Conservation (phyloP, 2,113 vertebrate species). For the Dinomys branickii region DNA sequence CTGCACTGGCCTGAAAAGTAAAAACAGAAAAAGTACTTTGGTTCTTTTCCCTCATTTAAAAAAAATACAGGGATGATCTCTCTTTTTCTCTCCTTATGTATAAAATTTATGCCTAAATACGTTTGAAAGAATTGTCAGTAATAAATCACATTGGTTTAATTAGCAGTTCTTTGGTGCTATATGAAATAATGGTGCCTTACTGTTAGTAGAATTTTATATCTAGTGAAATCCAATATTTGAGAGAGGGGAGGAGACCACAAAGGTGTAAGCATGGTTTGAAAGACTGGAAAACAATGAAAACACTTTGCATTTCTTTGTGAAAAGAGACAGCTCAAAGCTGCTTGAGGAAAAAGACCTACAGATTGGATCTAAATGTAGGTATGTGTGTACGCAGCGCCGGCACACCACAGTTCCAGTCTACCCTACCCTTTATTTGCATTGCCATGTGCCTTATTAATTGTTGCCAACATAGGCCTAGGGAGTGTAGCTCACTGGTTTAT, state of each 20-base stretch:
- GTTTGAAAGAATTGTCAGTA: not conserved
- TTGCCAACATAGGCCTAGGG: not conserved
- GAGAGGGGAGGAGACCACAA: not conserved
- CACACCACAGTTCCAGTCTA: not conserved
- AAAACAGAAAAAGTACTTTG: not conserved
- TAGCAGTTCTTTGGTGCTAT: not conserved
- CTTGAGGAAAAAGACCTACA: too few relatives aligned
- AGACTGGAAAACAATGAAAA: not conserved
- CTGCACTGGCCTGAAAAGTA: not conserved
- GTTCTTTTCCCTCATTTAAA: not conserved
- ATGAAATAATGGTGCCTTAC: not conserved
- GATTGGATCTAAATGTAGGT: not conserved
- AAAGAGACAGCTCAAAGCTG: not conserved
- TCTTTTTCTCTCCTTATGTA: not conserved
- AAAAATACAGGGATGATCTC: not conserved
- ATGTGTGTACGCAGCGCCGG: not conserved
- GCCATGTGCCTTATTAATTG: not conserved
- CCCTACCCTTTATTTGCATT: not conserved
- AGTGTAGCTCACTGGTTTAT: not conserved
- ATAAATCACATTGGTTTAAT: conserved; percentile 3
- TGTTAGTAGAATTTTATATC: not conserved
- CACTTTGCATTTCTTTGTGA: not conserved
- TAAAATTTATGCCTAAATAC: not conserved
- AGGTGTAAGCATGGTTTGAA: not conserved
- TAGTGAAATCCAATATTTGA: not conserved